Evolutionary conservation across 2,888 invertebrate species (phyloP).

Genomic region (Temnothorax ravouxi): DNA sequence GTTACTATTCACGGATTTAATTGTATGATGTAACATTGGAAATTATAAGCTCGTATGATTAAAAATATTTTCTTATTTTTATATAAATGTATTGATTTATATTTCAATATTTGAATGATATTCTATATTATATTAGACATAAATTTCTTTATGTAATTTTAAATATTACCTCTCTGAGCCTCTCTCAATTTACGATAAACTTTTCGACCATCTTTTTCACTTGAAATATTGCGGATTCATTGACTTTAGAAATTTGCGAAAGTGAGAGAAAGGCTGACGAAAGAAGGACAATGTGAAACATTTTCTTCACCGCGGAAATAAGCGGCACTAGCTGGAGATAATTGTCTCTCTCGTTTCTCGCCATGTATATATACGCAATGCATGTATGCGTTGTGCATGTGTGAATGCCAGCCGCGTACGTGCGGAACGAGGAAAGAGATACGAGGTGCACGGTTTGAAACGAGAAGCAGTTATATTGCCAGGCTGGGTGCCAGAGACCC

Average conservation of each 20-base stretch:
- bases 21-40: not conserved
- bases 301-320: constrained; percentile 16
- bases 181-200: not conserved
- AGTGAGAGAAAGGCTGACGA: not conserved
- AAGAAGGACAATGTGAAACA: constrained; percentile 10
- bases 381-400: not conserved
- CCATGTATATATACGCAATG: constrained; percentile 1
- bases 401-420: not conserved
- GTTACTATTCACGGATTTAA: not conserved
- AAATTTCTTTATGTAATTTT: not conserved
- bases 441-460: constrained; percentile 54
- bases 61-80: not conserved
- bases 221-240: constrained; percentile 3
- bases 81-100: constrained; percentile 2
- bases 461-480: constrained; percentile 72
- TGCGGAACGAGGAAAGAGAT: constrained; percentile 42
- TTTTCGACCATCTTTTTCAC: not conserved
- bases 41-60: not conserved
- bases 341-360: constrained; percentile 48
- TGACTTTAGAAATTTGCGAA: not conserved
- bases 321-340: constrained; percentile 49
- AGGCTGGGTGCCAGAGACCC: constrained; percentile 80
- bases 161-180: not conserved
- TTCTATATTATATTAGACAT: not conserved
- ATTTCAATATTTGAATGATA: not conserved